Base-by-base conservation (phyloP, 1,140 invertebrate genomes). In the Sycophaga agraensis region DNA sequence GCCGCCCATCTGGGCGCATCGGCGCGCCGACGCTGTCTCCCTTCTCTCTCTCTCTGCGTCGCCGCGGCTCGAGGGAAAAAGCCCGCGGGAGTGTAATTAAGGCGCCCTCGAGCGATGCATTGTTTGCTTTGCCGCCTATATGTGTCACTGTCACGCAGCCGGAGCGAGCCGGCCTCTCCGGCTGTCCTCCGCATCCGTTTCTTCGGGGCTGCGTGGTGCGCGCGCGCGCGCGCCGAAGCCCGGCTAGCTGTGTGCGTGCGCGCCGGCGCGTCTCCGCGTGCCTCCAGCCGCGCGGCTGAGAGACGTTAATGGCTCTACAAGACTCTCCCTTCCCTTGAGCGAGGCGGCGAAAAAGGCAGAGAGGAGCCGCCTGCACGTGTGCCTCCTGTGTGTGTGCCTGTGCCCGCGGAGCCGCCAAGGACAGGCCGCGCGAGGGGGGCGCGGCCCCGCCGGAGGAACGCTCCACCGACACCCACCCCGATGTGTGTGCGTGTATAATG, bases 111-210 rank as follows among this genome's bases (percentile, higher is more conserved):
- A 72, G 69, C 67, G 64, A 63, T 68, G 69, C 70, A 73, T 73
- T 75, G 70, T 73, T 73, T 73, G 72, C 69, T 66, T 69, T 66
- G 69, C 70, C 72, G 72, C 71, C 73, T 75, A 73, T 74, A 74
- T 73, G 72, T 73, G 73, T 73, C 73, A 75, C 72, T 73, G 73
- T 73, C 73, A 72, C 70, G 69, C 69, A 68, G 48, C 64, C 65
- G 53, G 28, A 63, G 66, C n/a, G n/a, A n/a, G n/a, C n/a, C n/a
- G n/a, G n/a, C n/a, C n/a, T n/a, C n/a, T 70, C 48, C 56, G 67
- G 66, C 66, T 70, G 67, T 72, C 69, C 64, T 64, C 67, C 72
- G 70, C 70, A 69, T 70, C 68, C 65, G 67, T 68, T 65, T 64
- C 67, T 66, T 64, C 63, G 56, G 67, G 65, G 66, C 63, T 59